Percentiles rank a stretch among this genome's conserved stretches.
Conservation (phyloP, 2,888 invertebrate genomes). For the Mechanitis mazaeus region DNA sequence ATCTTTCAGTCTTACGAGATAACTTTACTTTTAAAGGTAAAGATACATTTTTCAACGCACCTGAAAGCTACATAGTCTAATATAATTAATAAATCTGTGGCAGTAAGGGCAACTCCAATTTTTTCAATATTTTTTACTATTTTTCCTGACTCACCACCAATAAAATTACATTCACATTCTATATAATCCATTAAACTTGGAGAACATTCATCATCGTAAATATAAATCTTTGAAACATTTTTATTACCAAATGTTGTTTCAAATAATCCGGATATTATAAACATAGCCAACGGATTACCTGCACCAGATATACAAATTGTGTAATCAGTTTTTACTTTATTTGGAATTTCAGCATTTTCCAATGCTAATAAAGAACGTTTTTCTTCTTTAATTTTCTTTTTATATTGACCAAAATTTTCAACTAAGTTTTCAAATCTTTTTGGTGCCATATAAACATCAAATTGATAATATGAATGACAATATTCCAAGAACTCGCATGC, state of each 20-base stretch:
- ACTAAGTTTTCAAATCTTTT: constrained; percentile 49
- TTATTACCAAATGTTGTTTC: constrained; percentile 41
- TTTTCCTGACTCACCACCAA: constrained; percentile 46
- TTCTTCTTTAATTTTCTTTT: constrained; percentile 41
- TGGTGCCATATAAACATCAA: constrained; percentile 50
- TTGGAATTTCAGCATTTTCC: constrained; percentile 25
- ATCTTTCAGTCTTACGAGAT: no score
- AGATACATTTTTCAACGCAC: constrained; percentile 38
- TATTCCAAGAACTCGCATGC: constrained; percentile 79
- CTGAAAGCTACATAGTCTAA: constrained; percentile 63
- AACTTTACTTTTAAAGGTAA: background rate
- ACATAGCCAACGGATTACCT: constrained; percentile 47
- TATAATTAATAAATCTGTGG: constrained; percentile 72
- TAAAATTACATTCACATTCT: constrained; percentile 54
- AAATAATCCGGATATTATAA: constrained; percentile 55
- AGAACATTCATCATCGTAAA: constrained; percentile 49
- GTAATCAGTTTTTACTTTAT: constrained; percentile 34
- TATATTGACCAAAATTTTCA: constrained; percentile 46
- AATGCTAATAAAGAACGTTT: constrained; percentile 19
- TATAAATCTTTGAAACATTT: constrained; percentile 51
- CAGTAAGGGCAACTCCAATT: constrained; percentile 62
- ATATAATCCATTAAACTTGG: constrained; percentile 47
- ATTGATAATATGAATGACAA: constrained; percentile 76
- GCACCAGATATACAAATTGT: constrained; percentile 58
- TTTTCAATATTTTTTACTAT: constrained; percentile 58